Evolutionary conservation across 2,113 vertebrate species (phyloP), one percentile per base, ranked within the genome.

Genomic region (Sinocyclocheilus anshuiensis): DNA sequence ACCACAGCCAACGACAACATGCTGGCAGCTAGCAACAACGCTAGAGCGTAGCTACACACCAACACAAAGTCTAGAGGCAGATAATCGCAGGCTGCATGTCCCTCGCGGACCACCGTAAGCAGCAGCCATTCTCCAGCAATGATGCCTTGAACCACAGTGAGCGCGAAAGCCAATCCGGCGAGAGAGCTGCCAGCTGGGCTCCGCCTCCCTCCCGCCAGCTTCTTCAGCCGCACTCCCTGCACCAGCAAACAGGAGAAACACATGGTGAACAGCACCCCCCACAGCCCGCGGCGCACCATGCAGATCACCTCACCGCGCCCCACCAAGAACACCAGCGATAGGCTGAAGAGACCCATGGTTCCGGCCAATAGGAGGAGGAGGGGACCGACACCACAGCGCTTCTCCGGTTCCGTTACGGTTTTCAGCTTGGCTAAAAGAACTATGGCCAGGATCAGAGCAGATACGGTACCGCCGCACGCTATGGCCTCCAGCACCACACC

Each of bases 211-310:
- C 94, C 93, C 77, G 96, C 97, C 29, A 99, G 95, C 85, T 93
- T 94, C 67, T 94, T 94, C 24, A 99, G 93, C 6, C 98, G 93
- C 94, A 97, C 95, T 0, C 95, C 97, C 91, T 99, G 98, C 72
- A 95, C 96, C 0, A 99, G 92, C 91, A 99, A 93, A 91, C 97
- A 98, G 0, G 98, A 98, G 92, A 99, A 99, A 92, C 98, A 99
- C 75, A 99, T 92, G 0, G 98, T 96, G 13, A 99, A 99, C 55
- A 97, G 95, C 77, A 97, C 96, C 10, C 97, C 97, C 97, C 97
- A 99, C 0, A 98, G 96, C 65, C 97, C 97, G 1, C 98, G 94
- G 50, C 98, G 97, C 2, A 96, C 92, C 0, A 96, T 94, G 84
- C 98, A 99, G 75, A 98, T 93, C 0, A 86, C 94, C 90, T 98